A percentile compares a stretch with the other conserved stretches of the same genome.
These are phyloP conservation scores for Sterna hirundo DNA, from an alignment of 2,113 vertebrate species.

Conservation along the genomic window DNA sequence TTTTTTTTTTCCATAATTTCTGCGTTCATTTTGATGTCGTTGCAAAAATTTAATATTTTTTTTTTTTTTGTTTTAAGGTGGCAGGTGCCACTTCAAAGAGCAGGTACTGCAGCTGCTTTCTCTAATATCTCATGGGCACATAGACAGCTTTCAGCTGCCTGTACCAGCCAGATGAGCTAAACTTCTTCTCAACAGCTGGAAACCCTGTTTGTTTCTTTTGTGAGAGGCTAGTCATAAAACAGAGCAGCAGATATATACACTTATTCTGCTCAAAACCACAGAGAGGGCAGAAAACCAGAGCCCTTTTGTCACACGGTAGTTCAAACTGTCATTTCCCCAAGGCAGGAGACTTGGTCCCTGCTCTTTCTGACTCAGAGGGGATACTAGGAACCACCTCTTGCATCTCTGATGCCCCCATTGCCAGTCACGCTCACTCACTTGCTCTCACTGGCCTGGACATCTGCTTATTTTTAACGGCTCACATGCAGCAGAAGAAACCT, in stretches of 20 bases:
- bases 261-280: neutral
- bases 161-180: neutral
- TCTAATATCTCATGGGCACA: neutral
- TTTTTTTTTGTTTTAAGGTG: neutral
- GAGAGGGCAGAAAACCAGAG: neutral
- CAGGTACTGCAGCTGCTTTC: neutral
- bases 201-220: neutral
- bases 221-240: neutral
- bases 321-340: neutral
- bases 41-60: neutral
- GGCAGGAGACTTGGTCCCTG: neutral
- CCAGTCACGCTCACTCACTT: neutral
- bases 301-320: accelerated
- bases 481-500: neutral
- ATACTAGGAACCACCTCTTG: neutral
- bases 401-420: neutral
- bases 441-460: neutral
- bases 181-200: neutral
- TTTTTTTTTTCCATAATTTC: neutral
- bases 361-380: neutral
- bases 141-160: neutral
- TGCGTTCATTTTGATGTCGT: neutral
- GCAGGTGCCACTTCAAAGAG: neutral
- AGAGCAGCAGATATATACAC: neutral
- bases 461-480: neutral